phyloP scores from a whole-genome alignment of 2,797 vertebrate genomes.

The Diglossa cyanea region DNA sequence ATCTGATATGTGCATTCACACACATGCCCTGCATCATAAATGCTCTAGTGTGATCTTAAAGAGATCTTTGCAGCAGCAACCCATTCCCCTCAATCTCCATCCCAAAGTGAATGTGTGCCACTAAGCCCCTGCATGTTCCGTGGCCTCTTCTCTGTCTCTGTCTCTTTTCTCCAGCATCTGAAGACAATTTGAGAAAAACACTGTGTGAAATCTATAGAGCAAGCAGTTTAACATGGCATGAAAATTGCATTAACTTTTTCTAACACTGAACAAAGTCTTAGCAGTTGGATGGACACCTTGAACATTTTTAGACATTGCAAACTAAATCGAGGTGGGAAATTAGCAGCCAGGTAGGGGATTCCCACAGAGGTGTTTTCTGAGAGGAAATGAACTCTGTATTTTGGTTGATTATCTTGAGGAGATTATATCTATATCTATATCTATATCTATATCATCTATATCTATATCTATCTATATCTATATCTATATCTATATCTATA shows the following conservation, averaged over 20 bases:
- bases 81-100: background rate
- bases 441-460: too few species aligned
- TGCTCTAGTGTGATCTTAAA: fast-evolving
- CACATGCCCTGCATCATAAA: fast-evolving
- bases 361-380: background rate
- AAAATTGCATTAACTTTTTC: background rate
- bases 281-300: background rate
- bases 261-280: background rate
- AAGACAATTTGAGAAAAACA: background rate
- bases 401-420: too few species aligned
- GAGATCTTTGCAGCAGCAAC: background rate
- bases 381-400: too few species aligned
- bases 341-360: background rate
- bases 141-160: background rate
- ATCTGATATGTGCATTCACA: fast-evolving
- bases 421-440: too few species aligned
- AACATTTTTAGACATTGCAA: background rate
- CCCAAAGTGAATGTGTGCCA: background rate
- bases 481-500: too few species aligned
- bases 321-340: background rate
- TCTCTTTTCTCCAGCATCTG: background rate
- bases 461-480: too few species aligned
- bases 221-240: background rate
- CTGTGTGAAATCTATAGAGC: background rate
- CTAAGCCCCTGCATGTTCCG: fast-evolving